Evolutionary conservation across 2,797 vertebrate genomes (phyloP).

Genomic region (Xenops minutus): DNA sequence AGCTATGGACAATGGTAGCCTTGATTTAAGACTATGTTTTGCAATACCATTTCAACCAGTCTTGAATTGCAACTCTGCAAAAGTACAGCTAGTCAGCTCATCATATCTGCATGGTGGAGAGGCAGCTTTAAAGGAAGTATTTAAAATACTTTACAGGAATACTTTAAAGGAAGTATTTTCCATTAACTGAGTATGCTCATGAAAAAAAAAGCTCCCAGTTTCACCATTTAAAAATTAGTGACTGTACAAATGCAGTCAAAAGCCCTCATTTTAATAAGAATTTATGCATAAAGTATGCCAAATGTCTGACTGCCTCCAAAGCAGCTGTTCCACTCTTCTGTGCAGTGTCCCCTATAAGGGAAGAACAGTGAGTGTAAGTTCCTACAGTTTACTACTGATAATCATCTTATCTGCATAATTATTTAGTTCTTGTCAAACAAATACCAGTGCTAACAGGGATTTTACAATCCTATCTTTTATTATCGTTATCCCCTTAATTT

Average conservation of each 20-base stretch:
- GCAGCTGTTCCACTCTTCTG: not conserved
- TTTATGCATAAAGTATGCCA: not conserved
- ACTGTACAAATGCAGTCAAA: not conserved
- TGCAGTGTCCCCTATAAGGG: not conserved
- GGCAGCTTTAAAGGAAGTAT: too few species aligned
- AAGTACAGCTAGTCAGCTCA: not conserved
- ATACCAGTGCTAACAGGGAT: not conserved
- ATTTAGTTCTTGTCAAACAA: not conserved
- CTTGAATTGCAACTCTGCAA: not conserved
- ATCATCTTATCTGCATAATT: not conserved
- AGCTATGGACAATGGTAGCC: not conserved
- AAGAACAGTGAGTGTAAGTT: not conserved
- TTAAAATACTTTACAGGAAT: too few species aligned
- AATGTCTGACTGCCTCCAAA: not conserved
- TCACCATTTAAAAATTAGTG: not conserved
- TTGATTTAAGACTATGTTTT: not conserved
- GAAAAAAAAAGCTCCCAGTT: not conserved
- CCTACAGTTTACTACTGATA: not conserved
- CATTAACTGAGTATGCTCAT: not conserved
- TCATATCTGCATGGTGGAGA: not conserved
- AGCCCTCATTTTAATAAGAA: not conserved
- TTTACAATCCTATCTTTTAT: not conserved
- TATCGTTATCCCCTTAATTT: not conserved
- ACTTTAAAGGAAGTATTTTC: not conserved
- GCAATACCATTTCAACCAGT: not conserved